Percentiles rank a stretch among this genome's conserved stretches.
These are phyloP conservation scores for Bolborhynchus lineola DNA, from an alignment of 2,113 vertebrate genomes.

Conservation along the genomic window DNA sequence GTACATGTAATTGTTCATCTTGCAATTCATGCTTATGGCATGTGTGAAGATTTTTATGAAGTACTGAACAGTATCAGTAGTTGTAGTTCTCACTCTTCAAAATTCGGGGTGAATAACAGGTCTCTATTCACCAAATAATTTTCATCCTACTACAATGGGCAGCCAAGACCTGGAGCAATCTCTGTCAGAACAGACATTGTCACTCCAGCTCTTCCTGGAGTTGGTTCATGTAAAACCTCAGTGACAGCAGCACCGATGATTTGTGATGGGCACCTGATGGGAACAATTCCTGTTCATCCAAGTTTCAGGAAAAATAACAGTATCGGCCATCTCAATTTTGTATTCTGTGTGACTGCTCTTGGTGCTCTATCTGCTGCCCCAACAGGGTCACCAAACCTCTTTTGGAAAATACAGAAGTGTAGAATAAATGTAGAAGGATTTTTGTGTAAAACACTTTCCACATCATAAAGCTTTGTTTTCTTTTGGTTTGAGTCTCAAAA, in stretches of 20 bases:
- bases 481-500: neutral
- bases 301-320: neutral
- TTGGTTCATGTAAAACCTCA: fast-evolving
- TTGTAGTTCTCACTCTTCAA: neutral
- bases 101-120: neutral
- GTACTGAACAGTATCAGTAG: neutral
- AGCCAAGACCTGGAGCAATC: neutral
- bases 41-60: neutral
- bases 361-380: neutral
- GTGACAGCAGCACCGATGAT: neutral
- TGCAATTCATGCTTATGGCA: neutral
- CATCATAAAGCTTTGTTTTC: neutral
- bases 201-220: neutral
- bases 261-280: neutral
- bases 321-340: neutral
- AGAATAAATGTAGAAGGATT: neutral
- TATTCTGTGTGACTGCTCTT: neutral
- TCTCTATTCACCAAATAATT: neutral
- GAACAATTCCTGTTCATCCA: neutral
- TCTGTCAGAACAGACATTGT: neutral
- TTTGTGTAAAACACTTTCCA: neutral
- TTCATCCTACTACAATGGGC: neutral
- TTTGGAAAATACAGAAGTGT: neutral
- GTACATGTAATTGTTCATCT: fast-evolving
- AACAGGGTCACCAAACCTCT: neutral